Base-by-base conservation (phyloP, 2,113 vertebrate species). In the Aegotheles bennettii region DNA sequence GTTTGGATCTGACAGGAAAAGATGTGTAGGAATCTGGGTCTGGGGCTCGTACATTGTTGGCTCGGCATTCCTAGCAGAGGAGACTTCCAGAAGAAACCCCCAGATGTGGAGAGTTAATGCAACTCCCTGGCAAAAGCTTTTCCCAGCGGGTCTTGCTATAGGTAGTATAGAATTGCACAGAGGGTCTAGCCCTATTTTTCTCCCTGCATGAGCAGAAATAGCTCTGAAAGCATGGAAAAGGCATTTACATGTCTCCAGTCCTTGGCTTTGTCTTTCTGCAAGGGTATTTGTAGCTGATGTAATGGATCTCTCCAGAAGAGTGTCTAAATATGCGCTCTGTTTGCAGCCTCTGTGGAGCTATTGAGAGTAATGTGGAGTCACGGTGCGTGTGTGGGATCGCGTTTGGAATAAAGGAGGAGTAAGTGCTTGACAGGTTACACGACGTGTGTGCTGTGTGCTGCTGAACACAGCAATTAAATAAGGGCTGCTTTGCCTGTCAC, bases 401-500 rank as follows among this genome's bases (percentile, higher is more conserved):
- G 5, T 92, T 89, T 92, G 94, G 84, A 94, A 93, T 95, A 80
- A 94, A 96, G 95, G 95, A 90, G 93, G 81, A 94, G 83, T 93
- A 95, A 92, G 84, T 60, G 89, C 93, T 89, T 96, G 96, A 95
- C 94, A 96, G 96, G 77, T 94, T 89, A 76, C 90, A 88, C 14
- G 33, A 83, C 7, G 8, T 63, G 81, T 61, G 73, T 75, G 61
- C 75, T 50, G 51, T 35, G 84, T 87, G 86, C 89, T 74, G 83
- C 87, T 93, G 95, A 97, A 95, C 74, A 75, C 90, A 91, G 95
- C 93, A 97, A 96, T 97, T 97, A 97, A 96, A 81, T 89, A 93
- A 57, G 91, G 77, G 71, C 93, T 93, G 96, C 94, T 97, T 96
- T 94, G 89, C 94, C 86, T 95, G 96, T 96, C 93, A 87, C 80